These are phyloP conservation scores for Leptura quadrifasciata DNA, from an alignment of 2,888 invertebrate species.

Conservation along the genomic window DNA sequence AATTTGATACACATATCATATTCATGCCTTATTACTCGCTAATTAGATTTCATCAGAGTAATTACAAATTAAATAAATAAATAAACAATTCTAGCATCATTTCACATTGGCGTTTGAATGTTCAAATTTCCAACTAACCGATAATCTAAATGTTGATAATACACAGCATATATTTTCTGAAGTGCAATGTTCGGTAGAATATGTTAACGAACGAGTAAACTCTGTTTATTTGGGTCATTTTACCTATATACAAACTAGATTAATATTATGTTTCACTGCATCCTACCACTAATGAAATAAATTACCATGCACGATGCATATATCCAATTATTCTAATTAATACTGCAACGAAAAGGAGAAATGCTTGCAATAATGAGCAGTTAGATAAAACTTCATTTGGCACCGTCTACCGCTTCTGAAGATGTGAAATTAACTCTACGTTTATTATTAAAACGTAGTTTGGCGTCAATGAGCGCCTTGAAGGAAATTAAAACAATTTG, in stretches of 20 bases:
- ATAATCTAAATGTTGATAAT: no score
- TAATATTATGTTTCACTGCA: conserved; percentile 45
- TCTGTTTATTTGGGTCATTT: conserved; percentile 33
- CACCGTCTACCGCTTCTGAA: background rate
- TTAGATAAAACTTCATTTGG: conserved; percentile 16
- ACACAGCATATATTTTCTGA: background rate
- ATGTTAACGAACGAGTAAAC: conserved; percentile 25
- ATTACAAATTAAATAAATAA: no score
- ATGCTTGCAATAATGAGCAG: conserved; percentile 1
- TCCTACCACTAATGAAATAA: conserved; percentile 51
- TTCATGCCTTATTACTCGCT: no score
- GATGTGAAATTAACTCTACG: conserved; percentile 5
- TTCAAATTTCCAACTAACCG: no score
- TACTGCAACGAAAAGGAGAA: conserved; percentile 24
- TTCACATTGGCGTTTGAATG: no score
- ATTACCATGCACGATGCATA: conserved; percentile 46
- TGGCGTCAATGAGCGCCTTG: background rate
- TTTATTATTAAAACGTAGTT: background rate
- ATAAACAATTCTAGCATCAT: no score
- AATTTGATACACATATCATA: no score
- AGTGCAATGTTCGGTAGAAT: conserved; percentile 21
- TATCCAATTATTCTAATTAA: conserved; percentile 50
- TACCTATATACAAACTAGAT: conserved; percentile 33
- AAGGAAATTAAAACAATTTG: conserved; percentile 6
- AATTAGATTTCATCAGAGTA: no score